Conservation (phyloP, 1,140 invertebrate species). For the Drosophila pallidifrons region DNA sequence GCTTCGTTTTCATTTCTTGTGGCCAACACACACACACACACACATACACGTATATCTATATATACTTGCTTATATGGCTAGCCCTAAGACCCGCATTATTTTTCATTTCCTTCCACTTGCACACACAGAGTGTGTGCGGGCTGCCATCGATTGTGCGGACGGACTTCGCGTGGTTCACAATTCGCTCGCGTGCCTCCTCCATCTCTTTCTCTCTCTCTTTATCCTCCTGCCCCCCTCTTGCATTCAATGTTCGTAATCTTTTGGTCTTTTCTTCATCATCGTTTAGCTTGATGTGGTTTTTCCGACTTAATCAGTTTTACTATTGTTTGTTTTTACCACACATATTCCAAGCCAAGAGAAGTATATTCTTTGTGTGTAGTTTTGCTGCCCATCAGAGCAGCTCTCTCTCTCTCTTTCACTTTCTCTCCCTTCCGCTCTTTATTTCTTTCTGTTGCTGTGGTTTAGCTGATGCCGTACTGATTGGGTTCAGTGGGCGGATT, state of each 20-base stretch:
- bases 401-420: not conserved
- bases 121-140: slow-evolving; percentile 8
- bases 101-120: slow-evolving; percentile 55
- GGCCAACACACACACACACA: slow-evolving; percentile 38
- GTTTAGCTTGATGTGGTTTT: slow-evolving; percentile 83
- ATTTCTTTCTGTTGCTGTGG: slow-evolving; percentile 21
- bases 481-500: slow-evolving; percentile 24
- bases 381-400: slow-evolving; percentile 38
- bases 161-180: slow-evolving; percentile 38
- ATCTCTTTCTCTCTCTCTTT: not conserved
- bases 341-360: slow-evolving; percentile 25
- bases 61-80: not conserved
- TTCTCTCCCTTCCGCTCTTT: not conserved
- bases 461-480: slow-evolving; percentile 27
- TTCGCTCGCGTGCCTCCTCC: slow-evolving; percentile 7
- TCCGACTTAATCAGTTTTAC: slow-evolving; percentile 82
- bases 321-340: slow-evolving; percentile 80
- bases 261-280: slow-evolving; percentile 82
- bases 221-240: not conserved
- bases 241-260: slow-evolving; percentile 77
- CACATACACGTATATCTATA: slow-evolving; percentile 20
- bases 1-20: slow-evolving; percentile 74
- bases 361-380: slow-evolving; percentile 25
- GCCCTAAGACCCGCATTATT: slow-evolving; percentile 59
- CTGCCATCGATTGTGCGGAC: slow-evolving; percentile 14